Conservation (phyloP, 2,888 invertebrate species). For the Mesodorylaimus sp. region DNA sequence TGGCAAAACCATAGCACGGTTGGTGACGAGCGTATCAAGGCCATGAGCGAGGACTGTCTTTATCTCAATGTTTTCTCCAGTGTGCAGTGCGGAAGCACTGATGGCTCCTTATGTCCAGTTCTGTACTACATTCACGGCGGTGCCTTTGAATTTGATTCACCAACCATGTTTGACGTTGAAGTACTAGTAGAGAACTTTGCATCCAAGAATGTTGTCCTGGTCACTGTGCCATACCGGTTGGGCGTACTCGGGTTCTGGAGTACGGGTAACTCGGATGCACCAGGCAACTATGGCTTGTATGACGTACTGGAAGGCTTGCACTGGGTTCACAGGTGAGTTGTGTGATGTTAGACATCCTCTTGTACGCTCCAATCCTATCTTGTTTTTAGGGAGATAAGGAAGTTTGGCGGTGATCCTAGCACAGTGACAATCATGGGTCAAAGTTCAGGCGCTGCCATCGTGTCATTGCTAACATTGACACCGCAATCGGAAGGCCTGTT, state of each 20-base stretch:
- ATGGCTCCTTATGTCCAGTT: not conserved
- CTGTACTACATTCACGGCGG: slow-evolving; percentile 10
- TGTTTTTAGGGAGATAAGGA: slow-evolving; percentile 13
- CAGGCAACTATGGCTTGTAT: slow-evolving; percentile 4
- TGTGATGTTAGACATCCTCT: too few species aligned
- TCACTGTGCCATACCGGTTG: slow-evolving; percentile 8
- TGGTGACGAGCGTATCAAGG: too few species aligned
- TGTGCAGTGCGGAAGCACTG: not conserved
- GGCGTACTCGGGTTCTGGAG: slow-evolving; percentile 9
- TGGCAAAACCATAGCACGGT: too few species aligned
- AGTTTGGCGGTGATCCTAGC: slow-evolving; percentile 13
- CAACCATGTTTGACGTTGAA: slow-evolving; percentile 1
- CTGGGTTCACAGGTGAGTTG: slow-evolving; percentile 10
- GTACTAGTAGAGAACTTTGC: slow-evolving; percentile 10
- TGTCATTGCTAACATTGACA: slow-evolving; percentile 5
- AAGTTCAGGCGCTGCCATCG: slow-evolving; percentile 9
- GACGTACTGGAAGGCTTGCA: slow-evolving; percentile 7
- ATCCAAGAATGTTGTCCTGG: not conserved
- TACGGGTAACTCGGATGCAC: not conserved
- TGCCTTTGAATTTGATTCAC: slow-evolving; percentile 3
- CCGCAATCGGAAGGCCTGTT: not conserved
- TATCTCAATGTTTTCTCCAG: slow-evolving; percentile 5
- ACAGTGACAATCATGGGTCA: slow-evolving; percentile 14
- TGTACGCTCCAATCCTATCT: too few species aligned
- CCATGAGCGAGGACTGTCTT: slow-evolving; percentile 8